Evolutionary conservation across 1,140 invertebrate species (phyloP).

Genomic region (Venustaconcha ellipsiformis): DNA sequence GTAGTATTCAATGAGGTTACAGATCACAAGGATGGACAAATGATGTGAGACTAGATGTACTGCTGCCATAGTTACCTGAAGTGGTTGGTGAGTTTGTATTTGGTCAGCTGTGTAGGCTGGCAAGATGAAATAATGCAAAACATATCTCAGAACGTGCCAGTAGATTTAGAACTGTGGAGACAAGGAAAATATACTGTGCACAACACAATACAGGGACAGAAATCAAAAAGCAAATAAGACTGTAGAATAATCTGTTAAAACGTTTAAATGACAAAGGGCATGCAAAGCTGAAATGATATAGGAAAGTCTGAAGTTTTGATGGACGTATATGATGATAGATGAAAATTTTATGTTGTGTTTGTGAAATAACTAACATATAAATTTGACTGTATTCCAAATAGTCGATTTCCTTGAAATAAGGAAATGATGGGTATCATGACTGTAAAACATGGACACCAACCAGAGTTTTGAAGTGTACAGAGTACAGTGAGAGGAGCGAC

Average conservation of each 20-base stretch:
- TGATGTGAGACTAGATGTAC: too few species aligned
- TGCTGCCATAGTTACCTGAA: too few species aligned
- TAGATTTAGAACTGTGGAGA: not conserved
- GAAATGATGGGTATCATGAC: too few species aligned
- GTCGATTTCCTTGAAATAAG: too few species aligned
- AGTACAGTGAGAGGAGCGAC: too few species aligned
- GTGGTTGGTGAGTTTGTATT: conserved; percentile 9
- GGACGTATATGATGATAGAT: conserved; percentile 2
- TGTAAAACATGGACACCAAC: too few species aligned
- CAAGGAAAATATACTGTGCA: conserved; percentile 4
- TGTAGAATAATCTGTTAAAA: conserved; percentile 20
- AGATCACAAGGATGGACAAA: not conserved
- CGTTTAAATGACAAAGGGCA: conserved; percentile 32
- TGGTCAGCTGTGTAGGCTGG: not conserved
- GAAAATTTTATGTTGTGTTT: conserved; percentile 13
- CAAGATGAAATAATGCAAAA: too few species aligned
- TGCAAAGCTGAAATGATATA: conserved; percentile 3
- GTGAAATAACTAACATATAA: not conserved
- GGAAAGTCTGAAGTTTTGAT: conserved; percentile 15
- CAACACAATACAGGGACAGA: conserved; percentile 23
- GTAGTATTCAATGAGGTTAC: too few species aligned
- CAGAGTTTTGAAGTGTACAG: too few species aligned
- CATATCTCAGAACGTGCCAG: too few species aligned
- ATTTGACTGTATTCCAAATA: too few species aligned
- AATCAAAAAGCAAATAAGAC: conserved; percentile 9